Base-by-base conservation (phyloP, 2,888 invertebrate species). In the Coelogynopora nodosa region DNA sequence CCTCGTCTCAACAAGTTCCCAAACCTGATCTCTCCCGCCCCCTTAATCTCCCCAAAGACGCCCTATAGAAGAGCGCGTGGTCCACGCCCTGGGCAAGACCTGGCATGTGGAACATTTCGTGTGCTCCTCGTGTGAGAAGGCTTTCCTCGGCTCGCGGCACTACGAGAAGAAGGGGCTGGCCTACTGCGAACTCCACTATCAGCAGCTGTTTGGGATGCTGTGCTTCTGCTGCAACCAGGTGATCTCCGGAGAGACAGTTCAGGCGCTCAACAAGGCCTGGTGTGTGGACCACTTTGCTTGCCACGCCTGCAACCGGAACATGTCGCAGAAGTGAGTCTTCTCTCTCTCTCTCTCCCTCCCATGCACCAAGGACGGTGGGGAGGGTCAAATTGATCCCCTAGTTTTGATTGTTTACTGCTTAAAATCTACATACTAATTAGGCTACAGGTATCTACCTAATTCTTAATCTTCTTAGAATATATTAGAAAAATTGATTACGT, bases 91-190 rank as follows among this genome's bases (percentile, higher is more conserved):
- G 30, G 99, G 97, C 30, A 98, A 98, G 93, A 96, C 97, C 91
- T 98, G 97, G 97, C 98, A 98, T 92, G 97, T 98, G 30, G 97
- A 97, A 95, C 99, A 99, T 93, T 99, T 99, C 92, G 99, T 98
- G 0, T 99, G 99, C 92, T 98, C 98, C 89, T 98, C 98, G 92
- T 99, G 99, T 92, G 99, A 99, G 93, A 98, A 99, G 92, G 99
- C 99, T 0, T 99, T 99, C 94, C 94, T 98, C 91, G 99, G 99
- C 0, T 97, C 97, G 93, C 95, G 98, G 0, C 98, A 99, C 93
- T 99, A 98, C 92, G 98, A 99, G 93, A 97, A 97, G 93, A 97
- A 97, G 90, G 99, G 91, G 0, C 88, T 98, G 89, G 99, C 99
- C 0, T 99, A 99, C 92, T 99, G 99, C 92, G 99, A 99, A 93